Percentiles rank a stretch among this genome's conserved stretches.
phyloP scores from a whole-genome alignment of 2,797 vertebrate species.

The Sciurus vulgaris region DNA sequence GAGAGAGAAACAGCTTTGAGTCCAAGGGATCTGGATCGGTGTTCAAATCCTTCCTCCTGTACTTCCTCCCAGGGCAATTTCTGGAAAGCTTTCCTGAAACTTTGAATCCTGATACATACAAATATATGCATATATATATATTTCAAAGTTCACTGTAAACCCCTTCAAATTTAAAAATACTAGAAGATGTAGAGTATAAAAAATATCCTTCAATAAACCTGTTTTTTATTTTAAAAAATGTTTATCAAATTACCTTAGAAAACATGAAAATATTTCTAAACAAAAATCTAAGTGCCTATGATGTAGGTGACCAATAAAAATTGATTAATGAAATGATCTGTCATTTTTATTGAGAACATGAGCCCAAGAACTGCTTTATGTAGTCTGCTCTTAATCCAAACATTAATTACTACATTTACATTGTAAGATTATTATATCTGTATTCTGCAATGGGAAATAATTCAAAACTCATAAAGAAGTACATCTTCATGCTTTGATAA shows the following conservation, averaged over 20 bases:
- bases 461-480: slow-evolving; percentile 62
- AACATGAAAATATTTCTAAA: slow-evolving; percentile 51
- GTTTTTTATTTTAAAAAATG: background rate
- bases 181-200: background rate
- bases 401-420: slow-evolving; percentile 53
- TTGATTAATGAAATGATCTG: background rate
- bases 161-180: background rate
- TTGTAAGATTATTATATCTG: slow-evolving; percentile 8
- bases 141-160: too few species aligned
- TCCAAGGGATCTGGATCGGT: too few species aligned
- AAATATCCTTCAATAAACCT: background rate
- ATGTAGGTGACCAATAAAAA: slow-evolving; percentile 20
- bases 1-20: background rate
- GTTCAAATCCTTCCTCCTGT: background rate
- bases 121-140: rapidly evolving
- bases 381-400: slow-evolving; percentile 42
- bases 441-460: slow-evolving; percentile 7
- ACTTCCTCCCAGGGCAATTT: background rate
- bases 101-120: background rate
- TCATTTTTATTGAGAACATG: background rate
- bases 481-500: slow-evolving; percentile 65
- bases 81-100: too few species aligned
- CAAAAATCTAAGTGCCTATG: background rate
- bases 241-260: slow-evolving; percentile 29
- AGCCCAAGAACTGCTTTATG: background rate